Base-by-base conservation (phyloP, 2,797 vertebrate species). In the Adelosebastes latens region DNA sequence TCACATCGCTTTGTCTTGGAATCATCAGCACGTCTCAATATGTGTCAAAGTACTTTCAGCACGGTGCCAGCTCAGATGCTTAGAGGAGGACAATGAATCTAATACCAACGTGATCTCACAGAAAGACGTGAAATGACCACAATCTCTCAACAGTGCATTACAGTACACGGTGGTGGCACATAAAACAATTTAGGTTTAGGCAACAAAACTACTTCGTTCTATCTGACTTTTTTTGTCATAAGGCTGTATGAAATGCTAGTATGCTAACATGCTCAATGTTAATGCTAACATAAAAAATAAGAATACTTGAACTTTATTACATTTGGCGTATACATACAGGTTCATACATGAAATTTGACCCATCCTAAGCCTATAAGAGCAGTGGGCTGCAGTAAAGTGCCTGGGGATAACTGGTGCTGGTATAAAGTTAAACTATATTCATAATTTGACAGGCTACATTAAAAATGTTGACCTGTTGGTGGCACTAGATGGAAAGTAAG, bases 1-100 rank as follows among this genome's bases (percentile, higher is more conserved):
- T 81, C 72, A 68, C 68, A 73, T 72, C 20, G 2, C 62, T 88
- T 84, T 82, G 81, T 89, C 83, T 65, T 42, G 32, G 59, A 81
- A 52, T 84, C 69, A 69, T 77, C 63, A 61, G 79, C 25, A 18
- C 66, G 69, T 65, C 53, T 70, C 27, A 18, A 58, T 22, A 8
- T 34, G 65, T 64, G 72, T 83, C 70, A 60, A 14, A 55, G 52
- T 27, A 22, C 74, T 20, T 69, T 46, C 18, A 79, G 55, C 60
- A 25, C 46, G 0, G 55, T 49, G 64, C 64, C 71, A 81, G 61
- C 52, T 65, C 29, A n/a, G 65, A 18, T 64, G 25, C 62, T 64
- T 18, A 25, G 25, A 62, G 27, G 27, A 78, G 13, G 62, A 27
- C 42, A 59, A 56, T 73, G 49, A 64, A 70, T 76, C 39, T 20